phyloP scores from a whole-genome alignment of 2,113 vertebrate genomes.

The Rostratula benghalensis region DNA sequence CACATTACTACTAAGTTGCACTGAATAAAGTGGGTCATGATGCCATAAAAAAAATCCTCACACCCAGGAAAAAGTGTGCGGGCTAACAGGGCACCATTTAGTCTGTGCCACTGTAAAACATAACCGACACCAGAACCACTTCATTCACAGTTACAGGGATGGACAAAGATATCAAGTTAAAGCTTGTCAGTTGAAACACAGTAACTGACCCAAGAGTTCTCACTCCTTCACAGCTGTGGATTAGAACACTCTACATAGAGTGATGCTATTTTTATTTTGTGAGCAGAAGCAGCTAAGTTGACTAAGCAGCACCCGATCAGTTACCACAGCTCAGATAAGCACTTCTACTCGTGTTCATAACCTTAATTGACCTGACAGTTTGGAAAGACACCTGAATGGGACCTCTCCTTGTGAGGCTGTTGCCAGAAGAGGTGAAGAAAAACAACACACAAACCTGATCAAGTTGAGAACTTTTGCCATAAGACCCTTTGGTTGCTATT shows the following conservation, averaged over 20 bases:
- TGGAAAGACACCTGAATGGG: neutral
- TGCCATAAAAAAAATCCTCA: neutral
- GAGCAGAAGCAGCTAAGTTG: neutral
- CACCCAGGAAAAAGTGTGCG: neutral
- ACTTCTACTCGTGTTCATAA: neutral
- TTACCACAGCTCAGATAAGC: neutral
- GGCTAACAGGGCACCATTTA: neutral
- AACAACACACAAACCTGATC: conserved; percentile 84
- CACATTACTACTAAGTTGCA: neutral
- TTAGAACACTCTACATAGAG: neutral
- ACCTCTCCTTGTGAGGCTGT: neutral
- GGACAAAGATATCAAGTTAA: neutral
- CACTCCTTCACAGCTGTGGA: neutral
- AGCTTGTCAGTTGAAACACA: neutral
- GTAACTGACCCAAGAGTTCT: neutral
- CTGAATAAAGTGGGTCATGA: neutral
- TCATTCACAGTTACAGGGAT: neutral
- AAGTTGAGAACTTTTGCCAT: conserved; percentile 78
- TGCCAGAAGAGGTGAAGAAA: neutral
- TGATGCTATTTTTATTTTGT: neutral
- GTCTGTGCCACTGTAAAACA: neutral
- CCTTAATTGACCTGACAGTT: neutral
- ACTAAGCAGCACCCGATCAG: neutral
- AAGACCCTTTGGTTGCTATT: conserved; percentile 73
- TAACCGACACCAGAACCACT: neutral